Percentiles rank a stretch among this genome's conserved stretches.
Evolutionary conservation across 2,797 vertebrate species (phyloP).

Genomic region (Notamacropus eugenii): DNA sequence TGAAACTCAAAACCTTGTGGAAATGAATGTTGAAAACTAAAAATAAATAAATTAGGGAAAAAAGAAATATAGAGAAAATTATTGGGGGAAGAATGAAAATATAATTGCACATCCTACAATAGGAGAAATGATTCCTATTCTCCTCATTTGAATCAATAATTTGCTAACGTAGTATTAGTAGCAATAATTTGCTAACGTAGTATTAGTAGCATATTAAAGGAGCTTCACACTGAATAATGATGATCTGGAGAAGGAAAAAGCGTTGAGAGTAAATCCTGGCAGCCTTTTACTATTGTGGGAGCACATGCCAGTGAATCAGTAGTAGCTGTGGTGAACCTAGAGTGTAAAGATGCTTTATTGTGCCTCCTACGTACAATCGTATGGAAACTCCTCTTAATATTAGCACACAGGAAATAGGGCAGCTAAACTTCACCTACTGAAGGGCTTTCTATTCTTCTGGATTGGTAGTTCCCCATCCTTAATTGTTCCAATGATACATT

Average conservation of each 20-base stretch:
- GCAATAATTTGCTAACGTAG: slow-evolving; percentile 85
- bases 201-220: slow-evolving; percentile 84
- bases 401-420: slow-evolving; percentile 66
- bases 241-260: slow-evolving; percentile 78
- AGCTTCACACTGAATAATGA: slow-evolving; percentile 85
- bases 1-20: too few relatives aligned
- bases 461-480: neutral
- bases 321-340: slow-evolving; percentile 80
- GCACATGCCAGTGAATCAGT: slow-evolving; percentile 86
- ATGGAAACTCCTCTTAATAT: slow-evolving; percentile 77
- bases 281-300: slow-evolving; percentile 85
- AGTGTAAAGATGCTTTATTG: slow-evolving; percentile 87
- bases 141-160: slow-evolving; percentile 85
- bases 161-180: slow-evolving; percentile 86
- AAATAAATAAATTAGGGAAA: slow-evolving; percentile 53
- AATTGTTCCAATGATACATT: neutral
- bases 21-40: too few relatives aligned
- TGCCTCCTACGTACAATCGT: slow-evolving; percentile 80
- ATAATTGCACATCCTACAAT: slow-evolving; percentile 75
- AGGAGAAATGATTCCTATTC: slow-evolving; percentile 83
- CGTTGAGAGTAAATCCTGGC: slow-evolving; percentile 85
- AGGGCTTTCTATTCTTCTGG: slow-evolving; percentile 62
- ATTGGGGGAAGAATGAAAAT: slow-evolving; percentile 81
- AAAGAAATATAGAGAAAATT: slow-evolving; percentile 83
- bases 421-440: slow-evolving; percentile 59